These are phyloP conservation scores for Eupsittula cactorum DNA, from an alignment of 2,113 vertebrate genomes.

Conservation along the genomic window DNA sequence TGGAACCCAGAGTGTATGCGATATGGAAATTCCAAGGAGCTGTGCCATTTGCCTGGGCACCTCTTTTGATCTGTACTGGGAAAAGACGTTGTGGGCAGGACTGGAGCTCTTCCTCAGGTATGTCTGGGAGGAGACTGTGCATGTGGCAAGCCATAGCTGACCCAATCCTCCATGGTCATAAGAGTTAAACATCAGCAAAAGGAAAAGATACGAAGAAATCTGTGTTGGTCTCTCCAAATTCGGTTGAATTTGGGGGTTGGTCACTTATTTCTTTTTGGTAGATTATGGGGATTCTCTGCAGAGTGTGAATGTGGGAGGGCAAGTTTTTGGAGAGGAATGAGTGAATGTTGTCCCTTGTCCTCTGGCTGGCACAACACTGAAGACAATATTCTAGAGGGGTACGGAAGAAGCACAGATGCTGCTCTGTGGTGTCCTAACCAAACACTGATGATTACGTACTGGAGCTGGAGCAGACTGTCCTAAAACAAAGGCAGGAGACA, in stretches of 20 bases:
- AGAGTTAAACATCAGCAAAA: not conserved
- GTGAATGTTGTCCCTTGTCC: not conserved
- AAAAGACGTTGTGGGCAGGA: fast-evolving
- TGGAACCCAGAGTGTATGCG: not conserved
- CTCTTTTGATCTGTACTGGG: not conserved
- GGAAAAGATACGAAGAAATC: not conserved
- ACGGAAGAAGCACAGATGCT: fast-evolving
- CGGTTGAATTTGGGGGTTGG: not conserved
- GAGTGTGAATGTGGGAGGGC: not conserved
- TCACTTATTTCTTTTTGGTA: not conserved
- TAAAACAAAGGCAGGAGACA: not conserved
- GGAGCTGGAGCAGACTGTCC: not conserved
- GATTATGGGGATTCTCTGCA: not conserved
- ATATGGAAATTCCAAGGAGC: not conserved
- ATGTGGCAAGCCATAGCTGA: fast-evolving
- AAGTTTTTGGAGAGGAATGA: not conserved
- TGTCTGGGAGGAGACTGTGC: not conserved
- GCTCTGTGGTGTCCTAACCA: not conserved
- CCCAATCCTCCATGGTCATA: fast-evolving
- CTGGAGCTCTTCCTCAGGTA: not conserved
- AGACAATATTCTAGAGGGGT: not conserved
- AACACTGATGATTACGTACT: fast-evolving
- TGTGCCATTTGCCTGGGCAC: not conserved
- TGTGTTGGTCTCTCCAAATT: not conserved
- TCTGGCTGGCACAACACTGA: not conserved